These are phyloP conservation scores for Tribolium freemani DNA, from an alignment of 2,888 invertebrate species.

Conservation along the genomic window DNA sequence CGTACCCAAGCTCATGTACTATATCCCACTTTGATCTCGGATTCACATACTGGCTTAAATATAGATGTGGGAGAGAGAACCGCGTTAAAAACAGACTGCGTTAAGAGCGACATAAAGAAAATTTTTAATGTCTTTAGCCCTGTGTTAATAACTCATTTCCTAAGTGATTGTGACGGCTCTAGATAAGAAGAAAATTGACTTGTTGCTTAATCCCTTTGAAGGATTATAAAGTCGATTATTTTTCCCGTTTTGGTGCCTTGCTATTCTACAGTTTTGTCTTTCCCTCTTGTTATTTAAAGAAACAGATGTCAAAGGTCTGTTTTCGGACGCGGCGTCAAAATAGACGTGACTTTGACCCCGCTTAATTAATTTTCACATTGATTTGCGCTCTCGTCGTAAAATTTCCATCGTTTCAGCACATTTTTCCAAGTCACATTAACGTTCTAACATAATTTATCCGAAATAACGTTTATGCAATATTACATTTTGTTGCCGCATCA, in stretches of 20 bases:
- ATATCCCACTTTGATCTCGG: not conserved
- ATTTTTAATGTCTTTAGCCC: too few relatives aligned
- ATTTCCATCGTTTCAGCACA: not conserved
- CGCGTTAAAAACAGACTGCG: too few relatives aligned
- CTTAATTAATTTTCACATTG: not conserved
- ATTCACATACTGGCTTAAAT: not conserved
- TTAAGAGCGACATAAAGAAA: too few relatives aligned
- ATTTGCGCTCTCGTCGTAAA: too few relatives aligned
- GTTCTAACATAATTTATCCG: constrained; percentile 7
- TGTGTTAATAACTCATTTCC: not conserved
- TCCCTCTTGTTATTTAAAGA: constrained; percentile 25
- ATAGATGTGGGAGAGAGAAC: not conserved
- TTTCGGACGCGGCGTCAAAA: not conserved
- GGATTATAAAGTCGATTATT: not conserved
- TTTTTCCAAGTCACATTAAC: constrained; percentile 7
- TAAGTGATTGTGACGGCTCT: not conserved
- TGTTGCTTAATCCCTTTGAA: not conserved
- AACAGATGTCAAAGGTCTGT: constrained; percentile 16
- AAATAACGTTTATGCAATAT: constrained; percentile 28
- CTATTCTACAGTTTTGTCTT: constrained; percentile 12
- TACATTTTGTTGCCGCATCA: constrained; percentile 28
- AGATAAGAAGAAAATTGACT: not conserved
- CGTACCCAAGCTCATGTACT: not conserved
- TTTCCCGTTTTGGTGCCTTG: not conserved
- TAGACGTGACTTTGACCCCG: constrained; percentile 9